These are phyloP conservation scores for Stegodyphus mimosarum DNA, from an alignment of 1,140 invertebrate genomes.

Conservation along the genomic window DNA sequence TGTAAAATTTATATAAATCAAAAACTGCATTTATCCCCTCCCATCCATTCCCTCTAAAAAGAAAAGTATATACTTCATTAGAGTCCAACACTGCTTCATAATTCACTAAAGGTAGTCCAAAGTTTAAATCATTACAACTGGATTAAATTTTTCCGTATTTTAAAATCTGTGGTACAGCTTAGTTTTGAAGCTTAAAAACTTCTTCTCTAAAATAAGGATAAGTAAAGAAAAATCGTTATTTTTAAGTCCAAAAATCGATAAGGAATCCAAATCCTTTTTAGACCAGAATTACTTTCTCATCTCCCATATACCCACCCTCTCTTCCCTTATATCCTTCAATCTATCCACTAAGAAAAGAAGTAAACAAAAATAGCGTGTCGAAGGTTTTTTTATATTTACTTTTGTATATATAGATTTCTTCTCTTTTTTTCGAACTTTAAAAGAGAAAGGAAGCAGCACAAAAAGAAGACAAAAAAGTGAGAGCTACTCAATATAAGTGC, in stretches of 20 bases:
- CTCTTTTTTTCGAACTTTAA: slow-evolving; percentile 4
- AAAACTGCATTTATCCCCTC: no score
- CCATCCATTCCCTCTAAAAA: no score
- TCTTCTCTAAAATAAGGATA: slow-evolving; percentile 16
- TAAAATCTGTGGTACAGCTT: background rate
- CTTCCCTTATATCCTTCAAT: slow-evolving; percentile 16
- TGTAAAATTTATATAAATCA: no score
- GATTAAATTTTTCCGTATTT: no score
- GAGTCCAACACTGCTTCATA: no score
- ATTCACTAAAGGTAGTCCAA: no score
- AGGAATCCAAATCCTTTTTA: slow-evolving; percentile 52
- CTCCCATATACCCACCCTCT: background rate
- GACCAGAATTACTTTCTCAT: slow-evolving; percentile 54
- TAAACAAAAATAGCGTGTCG: slow-evolving; percentile 17
- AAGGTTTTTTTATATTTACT: no score
- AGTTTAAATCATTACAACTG: no score
- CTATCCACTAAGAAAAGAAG: slow-evolving; percentile 33
- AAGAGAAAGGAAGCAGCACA: background rate
- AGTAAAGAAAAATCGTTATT: slow-evolving; percentile 27
- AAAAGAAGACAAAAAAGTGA: slow-evolving; percentile 15
- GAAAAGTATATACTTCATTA: no score
- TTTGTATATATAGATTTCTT: slow-evolving; percentile 4
- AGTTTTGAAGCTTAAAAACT: slow-evolving; percentile 14
- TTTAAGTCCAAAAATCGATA: slow-evolving; percentile 49
- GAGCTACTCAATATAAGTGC: slow-evolving; percentile 55